Percentiles rank a stretch among this genome's conserved stretches.
phyloP scores from a whole-genome alignment of 2,888 invertebrate genomes.

The Pachycephus smyrnensis region DNA sequence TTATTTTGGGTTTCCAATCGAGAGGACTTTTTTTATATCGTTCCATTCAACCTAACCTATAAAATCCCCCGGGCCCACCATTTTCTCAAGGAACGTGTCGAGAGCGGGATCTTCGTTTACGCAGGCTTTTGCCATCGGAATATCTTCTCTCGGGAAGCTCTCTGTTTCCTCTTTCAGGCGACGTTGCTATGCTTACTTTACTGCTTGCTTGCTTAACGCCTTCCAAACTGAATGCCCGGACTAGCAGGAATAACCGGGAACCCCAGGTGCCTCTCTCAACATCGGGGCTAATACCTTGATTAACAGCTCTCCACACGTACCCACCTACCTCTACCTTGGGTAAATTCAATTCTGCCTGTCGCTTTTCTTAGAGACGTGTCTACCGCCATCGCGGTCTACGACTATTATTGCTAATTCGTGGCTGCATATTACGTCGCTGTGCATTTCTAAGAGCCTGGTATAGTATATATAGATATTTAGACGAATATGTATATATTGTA shows the following conservation, averaged over 20 bases:
- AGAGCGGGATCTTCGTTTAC: neutral
- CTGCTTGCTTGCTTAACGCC: neutral
- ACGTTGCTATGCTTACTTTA: neutral
- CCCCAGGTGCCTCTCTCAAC: neutral
- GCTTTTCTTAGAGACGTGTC: neutral
- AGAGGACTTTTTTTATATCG: neutral
- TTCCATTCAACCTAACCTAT: neutral
- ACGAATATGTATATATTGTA: too few species aligned
- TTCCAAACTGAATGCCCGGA: neutral
- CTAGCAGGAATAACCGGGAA: neutral
- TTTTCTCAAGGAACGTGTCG: neutral
- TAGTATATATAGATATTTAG: neutral
- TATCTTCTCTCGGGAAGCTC: neutral
- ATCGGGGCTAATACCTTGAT: neutral
- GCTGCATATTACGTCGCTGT: neutral
- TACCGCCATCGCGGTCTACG: neutral
- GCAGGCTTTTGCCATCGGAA: neutral
- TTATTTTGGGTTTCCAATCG: neutral
- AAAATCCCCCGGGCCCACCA: neutral
- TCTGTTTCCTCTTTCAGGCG: neutral
- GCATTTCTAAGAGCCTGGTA: neutral
- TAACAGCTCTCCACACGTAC: neutral
- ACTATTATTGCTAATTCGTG: neutral
- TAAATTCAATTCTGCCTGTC: neutral
- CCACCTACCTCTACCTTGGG: neutral